These are phyloP conservation scores for Drosophila rellima DNA, from an alignment of 2,888 invertebrate species.

Conservation along the genomic window DNA sequence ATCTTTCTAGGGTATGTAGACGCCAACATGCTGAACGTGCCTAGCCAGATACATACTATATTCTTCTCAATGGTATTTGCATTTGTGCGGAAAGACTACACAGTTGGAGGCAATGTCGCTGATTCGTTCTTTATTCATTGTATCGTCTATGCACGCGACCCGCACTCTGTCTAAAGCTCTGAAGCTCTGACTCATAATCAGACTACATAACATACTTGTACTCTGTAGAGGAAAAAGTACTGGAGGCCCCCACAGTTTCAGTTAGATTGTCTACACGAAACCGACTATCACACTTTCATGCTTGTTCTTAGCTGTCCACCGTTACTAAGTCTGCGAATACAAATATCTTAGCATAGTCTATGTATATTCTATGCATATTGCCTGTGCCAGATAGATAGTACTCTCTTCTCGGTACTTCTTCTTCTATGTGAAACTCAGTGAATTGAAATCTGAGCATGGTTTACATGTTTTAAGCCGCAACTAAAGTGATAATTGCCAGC, in stretches of 20 bases:
- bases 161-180: constrained; percentile 25
- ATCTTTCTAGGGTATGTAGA: constrained; percentile 37
- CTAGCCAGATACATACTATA: constrained; percentile 7
- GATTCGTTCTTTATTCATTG: constrained; percentile 64
- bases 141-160: constrained; percentile 68
- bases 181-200: constrained; percentile 26
- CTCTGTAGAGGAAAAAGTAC: constrained; percentile 21
- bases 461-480: constrained; percentile 52
- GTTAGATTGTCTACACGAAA: constrained; percentile 72
- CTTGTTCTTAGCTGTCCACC: constrained; percentile 57
- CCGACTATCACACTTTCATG: constrained; percentile 66
- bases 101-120: constrained; percentile 56
- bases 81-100: constrained; percentile 46
- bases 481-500: constrained; percentile 75
- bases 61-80: constrained; percentile 25
- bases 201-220: constrained; percentile 3
- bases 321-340: constrained; percentile 52
- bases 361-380: constrained; percentile 52
- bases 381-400: constrained; percentile 43
- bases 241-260: constrained; percentile 18
- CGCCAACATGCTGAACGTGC: neutral
- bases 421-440: constrained; percentile 54
- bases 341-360: constrained; percentile 27
- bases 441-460: constrained; percentile 61
- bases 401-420: constrained; percentile 6